phyloP scores from a whole-genome alignment of 2,113 vertebrate species.

The Osmerus mordax region DNA sequence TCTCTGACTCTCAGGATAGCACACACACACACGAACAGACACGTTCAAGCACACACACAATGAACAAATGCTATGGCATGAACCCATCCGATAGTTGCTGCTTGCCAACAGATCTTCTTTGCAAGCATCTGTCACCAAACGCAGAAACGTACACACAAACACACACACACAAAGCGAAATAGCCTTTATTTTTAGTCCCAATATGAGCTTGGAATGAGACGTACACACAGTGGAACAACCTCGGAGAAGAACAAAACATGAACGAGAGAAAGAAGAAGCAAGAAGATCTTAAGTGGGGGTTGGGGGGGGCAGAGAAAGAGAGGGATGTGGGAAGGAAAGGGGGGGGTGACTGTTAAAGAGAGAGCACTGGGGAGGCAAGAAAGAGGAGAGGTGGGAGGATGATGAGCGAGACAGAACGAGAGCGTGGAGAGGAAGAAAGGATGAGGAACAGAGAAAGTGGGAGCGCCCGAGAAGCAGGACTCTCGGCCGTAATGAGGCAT shows the following conservation, averaged over 20 bases:
- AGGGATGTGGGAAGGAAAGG: background rate
- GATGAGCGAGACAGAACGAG: conserved; percentile 13
- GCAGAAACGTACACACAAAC: background rate
- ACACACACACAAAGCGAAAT: background rate
- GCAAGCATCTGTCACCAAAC: background rate
- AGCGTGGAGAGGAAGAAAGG: background rate
- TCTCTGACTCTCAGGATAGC: background rate
- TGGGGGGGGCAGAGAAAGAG: background rate
- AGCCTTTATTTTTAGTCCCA: too few relatives aligned
- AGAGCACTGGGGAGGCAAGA: background rate
- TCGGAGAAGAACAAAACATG: background rate
- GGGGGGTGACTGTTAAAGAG: background rate
- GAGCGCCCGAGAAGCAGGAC: conserved; percentile 31
- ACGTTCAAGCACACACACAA: conserved; percentile 12
- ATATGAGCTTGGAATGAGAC: background rate
- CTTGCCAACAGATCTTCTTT: background rate
- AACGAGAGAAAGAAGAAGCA: background rate
- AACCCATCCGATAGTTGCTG: background rate
- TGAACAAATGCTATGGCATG: background rate
- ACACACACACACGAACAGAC: conserved; percentile 2
- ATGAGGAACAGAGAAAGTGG: conserved; percentile 2
- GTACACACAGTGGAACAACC: background rate
- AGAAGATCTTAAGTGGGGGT: background rate
- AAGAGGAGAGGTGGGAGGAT: background rate
- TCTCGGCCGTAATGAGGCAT: conserved; percentile 58